Percentiles rank a stretch among this genome's conserved stretches.
Evolutionary conservation across 1,140 invertebrate genomes (phyloP).

Genomic region (Rhyacophila brunnea): DNA sequence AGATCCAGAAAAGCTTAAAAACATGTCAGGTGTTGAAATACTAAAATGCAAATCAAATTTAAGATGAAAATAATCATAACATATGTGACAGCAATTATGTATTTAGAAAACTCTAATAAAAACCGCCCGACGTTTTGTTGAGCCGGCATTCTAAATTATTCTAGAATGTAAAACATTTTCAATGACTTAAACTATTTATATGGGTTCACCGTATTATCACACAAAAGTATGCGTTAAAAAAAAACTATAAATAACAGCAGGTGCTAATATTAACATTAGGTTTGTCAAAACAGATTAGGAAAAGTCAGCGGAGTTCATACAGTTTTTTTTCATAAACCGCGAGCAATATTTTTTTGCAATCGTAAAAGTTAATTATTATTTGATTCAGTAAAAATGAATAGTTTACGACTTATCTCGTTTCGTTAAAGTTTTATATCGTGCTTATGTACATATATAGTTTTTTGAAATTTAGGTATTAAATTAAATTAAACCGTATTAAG

Average conservation of each 20-base stretch:
- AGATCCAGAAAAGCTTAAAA: too few relatives aligned
- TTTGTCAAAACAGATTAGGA: slow-evolving; percentile 28
- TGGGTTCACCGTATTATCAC: slow-evolving; percentile 7
- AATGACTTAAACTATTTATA: slow-evolving; percentile 23
- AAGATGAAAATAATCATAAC: slow-evolving; percentile 12
- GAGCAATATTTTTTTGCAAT: too few relatives aligned
- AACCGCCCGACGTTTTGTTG: slow-evolving; percentile 2
- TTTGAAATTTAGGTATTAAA: background rate
- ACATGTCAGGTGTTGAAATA: slow-evolving; percentile 29
- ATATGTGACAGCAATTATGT: slow-evolving; percentile 21
- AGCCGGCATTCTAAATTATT: slow-evolving; percentile 9
- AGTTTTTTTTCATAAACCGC: background rate
- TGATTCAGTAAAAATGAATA: background rate
- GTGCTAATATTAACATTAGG: slow-evolving; percentile 25
- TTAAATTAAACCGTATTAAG: background rate
- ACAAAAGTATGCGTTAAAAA: slow-evolving; percentile 20
- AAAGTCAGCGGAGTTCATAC: slow-evolving; percentile 17
- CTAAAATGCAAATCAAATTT: slow-evolving; percentile 22
- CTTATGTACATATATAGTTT: background rate
- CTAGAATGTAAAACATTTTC: too few relatives aligned
- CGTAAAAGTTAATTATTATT: slow-evolving; percentile 11
- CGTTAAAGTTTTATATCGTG: background rate
- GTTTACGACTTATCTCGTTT: background rate
- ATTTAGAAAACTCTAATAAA: slow-evolving; percentile 23
- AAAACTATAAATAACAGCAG: slow-evolving; percentile 16